Evolutionary conservation across 1,140 invertebrate genomes (phyloP), one percentile per base, ranked within the genome.

Genomic region (Procambarus virginalis): DNA sequence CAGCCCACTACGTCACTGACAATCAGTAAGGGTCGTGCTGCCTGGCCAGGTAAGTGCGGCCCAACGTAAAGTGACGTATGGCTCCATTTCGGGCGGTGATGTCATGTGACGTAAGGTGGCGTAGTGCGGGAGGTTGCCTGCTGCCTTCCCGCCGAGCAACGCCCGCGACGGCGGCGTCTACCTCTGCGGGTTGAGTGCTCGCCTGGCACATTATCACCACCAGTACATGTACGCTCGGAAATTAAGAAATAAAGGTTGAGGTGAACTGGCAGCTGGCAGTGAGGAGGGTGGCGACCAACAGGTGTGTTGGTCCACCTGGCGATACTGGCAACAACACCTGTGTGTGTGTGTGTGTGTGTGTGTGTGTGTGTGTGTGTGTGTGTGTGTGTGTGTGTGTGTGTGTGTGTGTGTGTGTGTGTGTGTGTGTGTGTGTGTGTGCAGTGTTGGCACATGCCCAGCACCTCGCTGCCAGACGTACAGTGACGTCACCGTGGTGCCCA

Each of bases 1-100:
- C 68, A 55, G 5, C 8, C n/a, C 68, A 73, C 68, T 2, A 79
- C 86, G 86, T 89, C 86, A 89, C 86, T 60, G 14, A 20, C 82
- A 49, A 84, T 89, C 48, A 87, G 68, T 70, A 78, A 84, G 68
- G 75, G 45, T n/a, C 20, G 12, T 9, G 51, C 20, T 6, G 49
- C 64, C 81, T 84, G n/a, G 80, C 81, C 80, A 78, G 73, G 55
- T 82, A 58, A 51, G 70, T n/a, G 60, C 60, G 10, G 60, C 49
- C 14, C 81, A 76, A 60, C 87, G 12, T 78, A 75, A 76, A 48
- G 64, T 84, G 87, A 84, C 86, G 86, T 83, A 81, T 17, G 49
- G 51, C 80, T 84, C 87, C 87, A 84, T 84, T 89, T 89, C 84
- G 48, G 87, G 80, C 51, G 55, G 77, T 89, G 87, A 89, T 79